Evolutionary conservation across 2,113 vertebrate species (phyloP), one percentile per base, ranked within the genome.

Genomic region (Grammomys surdaster): DNA sequence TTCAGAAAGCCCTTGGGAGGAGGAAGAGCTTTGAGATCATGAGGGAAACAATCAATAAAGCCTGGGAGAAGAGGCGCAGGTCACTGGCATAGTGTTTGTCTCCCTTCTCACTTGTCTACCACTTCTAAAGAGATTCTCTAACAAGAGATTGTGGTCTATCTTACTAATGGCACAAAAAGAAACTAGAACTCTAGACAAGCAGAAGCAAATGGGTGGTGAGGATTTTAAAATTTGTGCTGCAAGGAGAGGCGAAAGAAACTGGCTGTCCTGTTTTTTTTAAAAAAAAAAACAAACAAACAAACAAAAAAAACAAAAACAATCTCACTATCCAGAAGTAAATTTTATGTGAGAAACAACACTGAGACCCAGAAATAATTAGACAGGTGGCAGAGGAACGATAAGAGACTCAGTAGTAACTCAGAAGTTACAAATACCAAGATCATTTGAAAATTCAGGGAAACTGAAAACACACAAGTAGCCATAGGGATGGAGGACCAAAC

Each of bases 381-480:
- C 89, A 86, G 87, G 72, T 43, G 7, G 76, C 89, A 94, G 91
- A 95, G 80, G 97, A 92, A 97, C 98, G 94, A 88, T 93, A 96
- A 97, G 97, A 98, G 95, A 97, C 95, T 98, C 96, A 98, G 97
- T 96, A 95, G 93, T 98, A 98, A 95, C 98, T 98, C 90, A 97
- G 98, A 97, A 98, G 98, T 97, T 98, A 98, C 98, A 97, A 98
- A 97, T 98, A 98, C 97, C 96, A 98, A 97, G 96, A 96, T 97
- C 98, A 98, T 97, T 98, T 98, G 97, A 98, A 97, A 98, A 98
- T 97, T 98, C 96, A 98, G 95, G 92, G 88, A 98, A 98, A 96
- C 98, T 98, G 98, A 67, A 96, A 98, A 98, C 98, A 98, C 97
- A 98, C 90, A 97, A 98, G 98, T 98, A 98, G 97, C 98, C 98